Conservation (phyloP, 2,113 vertebrate genomes). For the Aptenodytes patagonicus region DNA sequence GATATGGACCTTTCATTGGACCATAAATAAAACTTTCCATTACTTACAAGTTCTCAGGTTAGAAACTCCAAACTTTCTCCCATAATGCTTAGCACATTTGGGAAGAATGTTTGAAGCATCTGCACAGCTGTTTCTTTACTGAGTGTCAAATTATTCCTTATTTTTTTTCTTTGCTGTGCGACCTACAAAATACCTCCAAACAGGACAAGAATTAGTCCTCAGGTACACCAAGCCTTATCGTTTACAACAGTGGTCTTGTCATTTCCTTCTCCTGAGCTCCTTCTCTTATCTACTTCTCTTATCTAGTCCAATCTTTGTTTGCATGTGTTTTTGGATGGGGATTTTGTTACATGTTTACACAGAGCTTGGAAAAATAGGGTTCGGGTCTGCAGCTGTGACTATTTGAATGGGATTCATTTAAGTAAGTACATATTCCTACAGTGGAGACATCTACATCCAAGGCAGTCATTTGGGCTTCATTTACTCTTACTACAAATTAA, state of each 20-base stretch:
- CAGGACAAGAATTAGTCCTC: not conserved
- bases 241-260: not conserved
- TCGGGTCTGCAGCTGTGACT: not conserved
- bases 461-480: not conserved
- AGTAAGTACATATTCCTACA: not conserved
- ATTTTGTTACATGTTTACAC: not conserved
- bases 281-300: not conserved
- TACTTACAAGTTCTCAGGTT: not conserved
- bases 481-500: not conserved
- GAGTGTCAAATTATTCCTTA: not conserved
- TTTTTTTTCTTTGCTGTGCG: not conserved
- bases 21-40: not conserved
- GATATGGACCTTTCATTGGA: not conserved
- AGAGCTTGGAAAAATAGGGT: not conserved
- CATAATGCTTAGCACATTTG: not conserved
- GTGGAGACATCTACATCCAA: not conserved
- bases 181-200: not conserved
- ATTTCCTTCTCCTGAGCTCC: not conserved
- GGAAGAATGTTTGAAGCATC: not conserved
- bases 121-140: not conserved
- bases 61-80: not conserved
- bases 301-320: not conserved
- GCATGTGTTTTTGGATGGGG: not conserved
- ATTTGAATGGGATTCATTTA: not conserved
- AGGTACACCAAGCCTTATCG: not conserved